These are phyloP conservation scores for Caenorhabditis angaria DNA, from an alignment of 2,888 invertebrate genomes.

Conservation along the genomic window DNA sequence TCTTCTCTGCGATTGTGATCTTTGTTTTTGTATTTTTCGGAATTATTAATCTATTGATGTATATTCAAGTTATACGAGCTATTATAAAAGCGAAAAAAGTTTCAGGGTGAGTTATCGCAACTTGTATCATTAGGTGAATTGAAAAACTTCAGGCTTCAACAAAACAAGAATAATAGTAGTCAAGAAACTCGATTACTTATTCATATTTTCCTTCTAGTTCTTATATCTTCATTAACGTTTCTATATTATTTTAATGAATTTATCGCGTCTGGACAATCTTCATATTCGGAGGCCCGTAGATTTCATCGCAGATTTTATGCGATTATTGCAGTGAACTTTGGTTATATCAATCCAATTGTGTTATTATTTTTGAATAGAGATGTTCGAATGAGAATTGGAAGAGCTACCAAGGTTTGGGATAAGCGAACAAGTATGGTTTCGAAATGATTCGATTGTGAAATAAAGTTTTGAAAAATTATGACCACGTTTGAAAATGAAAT, in stretches of 20 bases:
- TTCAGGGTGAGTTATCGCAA: not conserved
- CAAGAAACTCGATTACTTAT: not conserved
- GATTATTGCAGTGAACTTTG: not conserved
- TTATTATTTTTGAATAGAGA: not conserved
- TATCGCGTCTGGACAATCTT: not conserved
- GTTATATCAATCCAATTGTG: not conserved
- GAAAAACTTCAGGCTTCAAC: not conserved
- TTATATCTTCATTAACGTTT: not conserved
- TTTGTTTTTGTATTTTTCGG: not conserved
- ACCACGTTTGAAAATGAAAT: no score
- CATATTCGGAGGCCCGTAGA: not conserved
- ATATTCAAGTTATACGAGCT: not conserved
- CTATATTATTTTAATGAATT: not conserved
- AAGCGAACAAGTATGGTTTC: no score
- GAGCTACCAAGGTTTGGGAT: no score
- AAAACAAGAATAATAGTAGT: not conserved
- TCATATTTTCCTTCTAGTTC: not conserved
- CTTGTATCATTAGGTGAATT: not conserved
- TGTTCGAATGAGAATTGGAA: not conserved
- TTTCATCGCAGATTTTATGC: not conserved
- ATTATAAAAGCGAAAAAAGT: not conserved
- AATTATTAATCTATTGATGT: not conserved
- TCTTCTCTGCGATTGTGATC: not conserved
- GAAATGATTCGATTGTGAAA: no score
- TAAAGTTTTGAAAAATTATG: no score